A percentile compares a stretch with the other conserved stretches of the same genome.
phyloP scores from a whole-genome alignment of 2,888 invertebrate species.

The Craniophora ligustri region DNA sequence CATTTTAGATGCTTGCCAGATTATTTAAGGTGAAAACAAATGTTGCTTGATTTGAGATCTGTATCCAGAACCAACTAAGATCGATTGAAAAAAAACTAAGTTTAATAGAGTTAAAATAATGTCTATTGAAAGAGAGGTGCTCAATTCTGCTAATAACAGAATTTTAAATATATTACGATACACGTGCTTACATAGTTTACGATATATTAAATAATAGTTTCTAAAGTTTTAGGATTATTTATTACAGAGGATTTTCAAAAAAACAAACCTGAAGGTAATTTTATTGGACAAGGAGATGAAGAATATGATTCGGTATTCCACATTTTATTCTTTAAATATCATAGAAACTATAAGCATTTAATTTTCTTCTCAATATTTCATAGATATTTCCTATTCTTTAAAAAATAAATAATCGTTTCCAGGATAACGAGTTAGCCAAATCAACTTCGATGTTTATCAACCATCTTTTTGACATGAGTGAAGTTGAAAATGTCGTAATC shows the following conservation, averaged over 20 bases:
- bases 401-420: conserved; percentile 38
- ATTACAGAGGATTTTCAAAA: conserved; percentile 58
- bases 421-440: conserved; percentile 66
- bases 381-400: not conserved
- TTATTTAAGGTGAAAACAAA: conserved; percentile 26
- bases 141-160: too few species aligned
- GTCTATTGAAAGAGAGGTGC: too few species aligned
- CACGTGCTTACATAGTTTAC: too few species aligned
- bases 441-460: conserved; percentile 79
- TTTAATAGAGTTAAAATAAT: too few species aligned
- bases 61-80: not conserved
- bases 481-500: conserved; percentile 66
- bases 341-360: not conserved
- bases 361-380: not conserved
- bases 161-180: too few species aligned
- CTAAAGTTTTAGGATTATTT: not conserved
- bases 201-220: too few species aligned
- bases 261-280: conserved; percentile 56
- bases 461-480: conserved; percentile 80
- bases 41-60: not conserved
- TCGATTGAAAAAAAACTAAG: too few species aligned
- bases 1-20: conserved; percentile 30
- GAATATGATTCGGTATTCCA: conserved; percentile 68
- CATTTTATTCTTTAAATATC: not conserved
- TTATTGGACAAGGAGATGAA: conserved; percentile 83